Evolutionary conservation across 1,140 invertebrate species (phyloP), one percentile per base, ranked within the genome.

Genomic region (Parasteatoda tepidariorum): DNA sequence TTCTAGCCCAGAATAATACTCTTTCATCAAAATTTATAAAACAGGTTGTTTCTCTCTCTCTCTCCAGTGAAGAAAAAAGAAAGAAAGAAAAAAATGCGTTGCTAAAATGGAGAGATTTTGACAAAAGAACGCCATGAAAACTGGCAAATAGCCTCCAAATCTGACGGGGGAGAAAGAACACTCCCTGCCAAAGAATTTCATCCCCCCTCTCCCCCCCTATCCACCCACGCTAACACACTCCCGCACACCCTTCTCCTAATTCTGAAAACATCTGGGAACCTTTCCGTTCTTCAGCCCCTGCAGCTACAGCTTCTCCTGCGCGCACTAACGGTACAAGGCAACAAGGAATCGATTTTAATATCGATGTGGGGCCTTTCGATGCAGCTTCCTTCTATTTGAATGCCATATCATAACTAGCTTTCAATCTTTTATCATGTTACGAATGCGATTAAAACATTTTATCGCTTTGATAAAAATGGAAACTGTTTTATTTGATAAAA

Each of bases 241-340:
- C 30, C 11, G 30, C 57, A 24, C 57, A 0, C 31, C 22, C 31
- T 41, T 62, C 26, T 30, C 31, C 74, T 66, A 78, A 78, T 78
- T 78, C 74, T n/a, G 61, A 78, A 78, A 78, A 78, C 74, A 78
- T 78, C 74, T 78, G 74, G 74, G 74, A 66, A 62, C 61, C 41
- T 26, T 70, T 41, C 22, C 26, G 24, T 24, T 3, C 74, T 41
- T n/a, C 41, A 15, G 11, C 54, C 62, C 41, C 3, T 15, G 55
- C n/a, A 54, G 13, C n/a, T 13, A 22, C 55, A 2, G 3, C 24
- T 4, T 30, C 38, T 38, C 26, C 31, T 33, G 31, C 57, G 55
- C 18, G 5, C 41, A 48, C 31, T 54, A 22, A n/a, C n/a, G n/a
- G n/a, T n/a, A n/a, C n/a, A n/a, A n/a, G n/a, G n/a, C n/a, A n/a